phyloP scores from a whole-genome alignment of 2,888 invertebrate genomes.

The Arrhopalites spinosus region DNA sequence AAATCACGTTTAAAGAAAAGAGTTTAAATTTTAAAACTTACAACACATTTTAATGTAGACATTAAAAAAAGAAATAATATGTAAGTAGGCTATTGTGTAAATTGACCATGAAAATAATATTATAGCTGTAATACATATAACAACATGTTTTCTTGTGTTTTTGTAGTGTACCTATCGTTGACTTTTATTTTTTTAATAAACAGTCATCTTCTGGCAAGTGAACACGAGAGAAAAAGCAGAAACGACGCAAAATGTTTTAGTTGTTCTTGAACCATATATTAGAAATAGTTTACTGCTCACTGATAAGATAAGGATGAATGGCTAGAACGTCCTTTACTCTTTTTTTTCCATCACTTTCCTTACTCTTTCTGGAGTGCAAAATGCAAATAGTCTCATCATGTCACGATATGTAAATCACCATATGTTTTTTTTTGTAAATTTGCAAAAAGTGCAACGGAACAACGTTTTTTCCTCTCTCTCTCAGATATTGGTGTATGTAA shows the following conservation, averaged over 20 bases:
- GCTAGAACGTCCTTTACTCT: not conserved
- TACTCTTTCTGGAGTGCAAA: constrained; percentile 13
- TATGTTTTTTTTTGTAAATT: not conserved
- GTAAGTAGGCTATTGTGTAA: constrained; percentile 2
- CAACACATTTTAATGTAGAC: not conserved
- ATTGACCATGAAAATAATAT: constrained; percentile 23
- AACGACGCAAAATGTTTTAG: constrained; percentile 20
- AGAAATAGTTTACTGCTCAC: constrained; percentile 15
- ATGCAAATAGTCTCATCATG: constrained; percentile 11
- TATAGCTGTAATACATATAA: not conserved
- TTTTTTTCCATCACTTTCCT: not conserved
- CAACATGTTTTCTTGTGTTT: constrained; percentile 18
- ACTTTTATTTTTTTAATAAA: constrained; percentile 31
- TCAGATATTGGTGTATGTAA: not conserved
- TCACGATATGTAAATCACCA: not conserved
- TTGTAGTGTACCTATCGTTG: constrained; percentile 7
- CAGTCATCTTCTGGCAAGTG: not conserved
- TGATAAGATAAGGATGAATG: constrained; percentile 22
- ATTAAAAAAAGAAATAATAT: too few species aligned
- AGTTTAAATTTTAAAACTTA: too few species aligned
- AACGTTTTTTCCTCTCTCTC: not conserved
- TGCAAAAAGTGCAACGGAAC: constrained; percentile 17
- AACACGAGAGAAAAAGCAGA: not conserved
- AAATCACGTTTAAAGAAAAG: not conserved
- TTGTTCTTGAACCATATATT: constrained; percentile 28